Base-by-base conservation (phyloP, 1,140 invertebrate species). In the Eurosta solidaginis region DNA sequence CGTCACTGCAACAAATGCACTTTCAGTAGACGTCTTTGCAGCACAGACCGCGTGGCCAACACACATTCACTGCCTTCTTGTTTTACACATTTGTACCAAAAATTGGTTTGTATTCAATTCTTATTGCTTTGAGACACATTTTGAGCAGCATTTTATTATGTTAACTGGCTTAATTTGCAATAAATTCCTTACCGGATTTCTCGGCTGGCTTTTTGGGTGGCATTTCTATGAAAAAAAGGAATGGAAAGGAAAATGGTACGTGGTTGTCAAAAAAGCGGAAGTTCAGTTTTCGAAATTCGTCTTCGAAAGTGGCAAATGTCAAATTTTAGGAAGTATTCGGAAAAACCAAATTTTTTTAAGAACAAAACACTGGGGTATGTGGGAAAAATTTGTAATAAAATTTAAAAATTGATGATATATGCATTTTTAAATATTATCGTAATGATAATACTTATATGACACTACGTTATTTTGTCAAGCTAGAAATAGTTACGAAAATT, bases 161-260 rank as follows among this genome's bases (percentile, higher is more conserved):
- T 63, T 42, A 75, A 54, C 27, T 76, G 45, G 44, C 49, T 50
- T 73, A 76, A 52, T 42, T 73, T 73, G n/a, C 20, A 44, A 49
- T 44, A 74, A 40, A 50, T 49, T 77, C 76, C 88, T 88, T 90
- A 92, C 91, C 91, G 89, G 91, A 85, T 88, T 92, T 92, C 77
- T 92, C 92, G 83, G 91, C 89, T 83, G 91, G 89, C 89, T 92
- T 92, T 78, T 89, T 87, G 80, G 92, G 91, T 88, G 91, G 91
- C 92, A 92, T 92, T 89, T 91, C 91, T 85, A 81, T 85, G 85
- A 89, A 89, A 89, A 89, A 85, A 83, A 84, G 83, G 83, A 85
- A 85, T 83, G 82, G 83, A 87, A 88, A 88, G 85, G 81, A 87
- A 84, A 76, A 78, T 76, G 73, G 47, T 80, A 63, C 42, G 74